Evolutionary conservation across 2,888 invertebrate genomes (phyloP).

Genomic region (Synanthedon andrenaeformis): DNA sequence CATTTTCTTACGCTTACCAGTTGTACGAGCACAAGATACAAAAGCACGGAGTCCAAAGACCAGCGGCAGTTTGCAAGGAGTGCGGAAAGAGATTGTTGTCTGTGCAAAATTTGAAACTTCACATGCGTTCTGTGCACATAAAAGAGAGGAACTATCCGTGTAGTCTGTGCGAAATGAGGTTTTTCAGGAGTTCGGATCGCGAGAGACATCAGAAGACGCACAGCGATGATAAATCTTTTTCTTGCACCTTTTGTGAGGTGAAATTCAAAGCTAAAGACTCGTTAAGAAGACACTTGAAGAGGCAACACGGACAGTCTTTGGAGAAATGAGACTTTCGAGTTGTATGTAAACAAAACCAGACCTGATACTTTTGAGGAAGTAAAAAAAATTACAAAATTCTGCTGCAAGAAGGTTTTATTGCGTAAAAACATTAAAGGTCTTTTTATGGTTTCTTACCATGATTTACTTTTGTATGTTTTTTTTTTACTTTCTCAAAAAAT

Average conservation of each 20-base stretch:
- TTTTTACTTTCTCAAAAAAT: too few species aligned
- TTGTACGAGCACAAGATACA: conserved; percentile 21
- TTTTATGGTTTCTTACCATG: too few species aligned
- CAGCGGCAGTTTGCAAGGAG: conserved; percentile 15
- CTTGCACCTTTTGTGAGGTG: conserved; percentile 25
- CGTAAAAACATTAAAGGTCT: too few species aligned
- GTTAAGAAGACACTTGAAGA: conserved; percentile 24
- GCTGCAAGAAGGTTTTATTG: too few species aligned
- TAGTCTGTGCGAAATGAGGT: conserved; percentile 21
- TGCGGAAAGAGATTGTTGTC: conserved; percentile 27
- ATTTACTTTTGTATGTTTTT: too few species aligned
- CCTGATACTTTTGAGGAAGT: too few species aligned
- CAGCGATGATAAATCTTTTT: conserved; percentile 20
- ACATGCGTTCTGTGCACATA: conserved; percentile 25
- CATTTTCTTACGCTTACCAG: conserved; percentile 21
- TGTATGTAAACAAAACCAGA: too few species aligned
- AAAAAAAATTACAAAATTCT: too few species aligned
- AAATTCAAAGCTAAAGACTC: conserved; percentile 35
- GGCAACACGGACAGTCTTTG: conserved; percentile 18
- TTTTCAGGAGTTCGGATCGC: conserved; percentile 28
- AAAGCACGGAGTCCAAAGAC: conserved; percentile 23
- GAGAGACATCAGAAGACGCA: conserved; percentile 30
- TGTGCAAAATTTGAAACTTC: conserved; percentile 21
- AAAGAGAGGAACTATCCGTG: conserved; percentile 27
- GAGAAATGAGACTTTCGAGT: too few species aligned